Evolutionary conservation across 1,140 invertebrate genomes (phyloP).

Genomic region (Euwallacea fornicatus): DNA sequence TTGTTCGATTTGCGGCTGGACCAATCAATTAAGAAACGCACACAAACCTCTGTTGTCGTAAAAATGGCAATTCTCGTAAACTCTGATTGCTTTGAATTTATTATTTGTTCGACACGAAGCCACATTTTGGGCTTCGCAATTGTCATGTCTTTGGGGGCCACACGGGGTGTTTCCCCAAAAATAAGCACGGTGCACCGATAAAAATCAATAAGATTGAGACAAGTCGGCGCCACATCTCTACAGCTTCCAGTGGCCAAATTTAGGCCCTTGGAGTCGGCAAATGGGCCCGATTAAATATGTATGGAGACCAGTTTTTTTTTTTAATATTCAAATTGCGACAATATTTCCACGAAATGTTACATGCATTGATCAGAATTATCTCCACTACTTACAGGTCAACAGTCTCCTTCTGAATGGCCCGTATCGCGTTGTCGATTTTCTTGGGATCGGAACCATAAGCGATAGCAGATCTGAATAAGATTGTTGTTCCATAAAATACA

Average conservation of each 20-base stretch:
- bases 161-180: neutral
- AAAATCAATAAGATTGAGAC: constrained; percentile 3
- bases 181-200: neutral
- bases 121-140: neutral
- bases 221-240: neutral
- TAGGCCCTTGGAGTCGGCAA: neutral
- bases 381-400: no score
- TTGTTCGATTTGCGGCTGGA: neutral
- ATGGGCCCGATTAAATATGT: no score
- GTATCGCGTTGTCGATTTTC: no score
- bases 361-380: no score
- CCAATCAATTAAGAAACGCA: neutral
- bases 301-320: no score
- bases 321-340: no score
- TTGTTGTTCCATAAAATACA: no score
- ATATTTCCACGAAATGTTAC: no score
- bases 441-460: no score
- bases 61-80: neutral
- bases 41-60: neutral
- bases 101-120: no score
- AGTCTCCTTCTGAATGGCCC: no score
- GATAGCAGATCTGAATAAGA: no score
- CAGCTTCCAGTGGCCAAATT: neutral
- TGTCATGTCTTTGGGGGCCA: neutral
- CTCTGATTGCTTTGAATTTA: neutral